Percentiles rank a stretch among this genome's conserved stretches.
phyloP scores from a whole-genome alignment of 2,113 vertebrate species.

The Tenrec ecaudatus region DNA sequence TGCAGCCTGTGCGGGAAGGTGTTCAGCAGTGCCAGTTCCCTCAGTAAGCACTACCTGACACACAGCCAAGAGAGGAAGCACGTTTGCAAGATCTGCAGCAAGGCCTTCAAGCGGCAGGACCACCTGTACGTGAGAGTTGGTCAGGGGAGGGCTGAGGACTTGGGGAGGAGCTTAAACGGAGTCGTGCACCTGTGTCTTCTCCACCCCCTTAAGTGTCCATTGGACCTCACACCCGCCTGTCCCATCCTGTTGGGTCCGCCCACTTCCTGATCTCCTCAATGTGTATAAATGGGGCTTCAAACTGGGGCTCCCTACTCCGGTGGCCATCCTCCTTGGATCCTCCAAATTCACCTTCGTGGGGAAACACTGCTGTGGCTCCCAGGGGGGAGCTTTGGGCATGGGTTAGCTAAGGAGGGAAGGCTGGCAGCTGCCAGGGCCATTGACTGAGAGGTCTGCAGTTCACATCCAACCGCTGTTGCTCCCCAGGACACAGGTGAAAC shows the following conservation, averaged over 20 bases:
- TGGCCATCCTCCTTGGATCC: background rate
- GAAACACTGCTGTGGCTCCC: accelerated
- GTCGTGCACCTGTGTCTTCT: accelerated
- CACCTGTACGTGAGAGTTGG: slow-evolving; percentile 85
- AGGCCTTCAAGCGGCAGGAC: slow-evolving; percentile 87
- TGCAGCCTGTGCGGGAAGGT: slow-evolving; percentile 86
- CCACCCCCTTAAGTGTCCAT: background rate
- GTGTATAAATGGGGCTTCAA: background rate
- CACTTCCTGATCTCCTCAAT: background rate
- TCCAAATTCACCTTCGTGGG: background rate
- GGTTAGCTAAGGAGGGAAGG: no score
- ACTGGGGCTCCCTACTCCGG: no score
- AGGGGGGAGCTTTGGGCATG: background rate
- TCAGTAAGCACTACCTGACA: slow-evolving; percentile 87
- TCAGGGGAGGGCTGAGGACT: background rate
- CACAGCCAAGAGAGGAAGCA: slow-evolving; percentile 87
- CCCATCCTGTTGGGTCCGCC: background rate
- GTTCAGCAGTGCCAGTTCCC: slow-evolving; percentile 84
- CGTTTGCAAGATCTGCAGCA: slow-evolving; percentile 86
- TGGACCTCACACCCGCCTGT: background rate
- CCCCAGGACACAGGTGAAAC: no score
- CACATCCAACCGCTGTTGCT: no score
- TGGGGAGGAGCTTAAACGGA: background rate
- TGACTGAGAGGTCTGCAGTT: no score
- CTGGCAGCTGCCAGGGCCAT: no score